These are phyloP conservation scores for Lepidiolamprologus cunningtoni DNA, from an alignment of 2,113 vertebrate genomes.

Conservation along the genomic window DNA sequence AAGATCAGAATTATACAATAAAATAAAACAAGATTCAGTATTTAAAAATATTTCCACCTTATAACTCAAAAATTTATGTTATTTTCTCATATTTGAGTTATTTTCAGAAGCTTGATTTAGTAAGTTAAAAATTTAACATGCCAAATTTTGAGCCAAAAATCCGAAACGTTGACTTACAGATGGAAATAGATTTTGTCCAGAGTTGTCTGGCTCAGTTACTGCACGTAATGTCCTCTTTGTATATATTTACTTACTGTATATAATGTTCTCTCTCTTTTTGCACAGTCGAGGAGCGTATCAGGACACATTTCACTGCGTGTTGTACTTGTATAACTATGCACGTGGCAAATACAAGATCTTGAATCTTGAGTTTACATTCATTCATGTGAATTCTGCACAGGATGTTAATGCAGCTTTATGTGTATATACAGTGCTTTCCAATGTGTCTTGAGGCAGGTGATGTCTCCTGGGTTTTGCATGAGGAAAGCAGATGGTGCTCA, in stretches of 20 bases:
- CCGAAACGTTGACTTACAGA: accelerated
- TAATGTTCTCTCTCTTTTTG: background rate
- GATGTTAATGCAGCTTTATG: background rate
- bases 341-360: background rate
- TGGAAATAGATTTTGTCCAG: accelerated
- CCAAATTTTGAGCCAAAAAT: background rate
- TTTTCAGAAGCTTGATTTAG: background rate
- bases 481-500: constrained; percentile 41
- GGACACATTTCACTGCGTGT: background rate
- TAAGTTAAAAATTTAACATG: accelerated
- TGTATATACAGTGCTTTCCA: background rate
- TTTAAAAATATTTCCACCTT: background rate
- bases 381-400: background rate
- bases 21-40: background rate
- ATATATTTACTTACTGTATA: background rate
- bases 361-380: background rate
- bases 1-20: background rate
- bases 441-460: background rate
- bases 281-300: background rate
- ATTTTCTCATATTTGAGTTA: background rate
- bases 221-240: background rate
- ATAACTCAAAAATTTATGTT: accelerated
- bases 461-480: background rate
- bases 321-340: background rate
- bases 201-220: background rate